Percentiles rank a stretch among this genome's conserved stretches.
Evolutionary conservation across 37 sponge, comb jelly and placozoan species (phyloP).

Genomic region (Lycopodina hypogea): DNA sequence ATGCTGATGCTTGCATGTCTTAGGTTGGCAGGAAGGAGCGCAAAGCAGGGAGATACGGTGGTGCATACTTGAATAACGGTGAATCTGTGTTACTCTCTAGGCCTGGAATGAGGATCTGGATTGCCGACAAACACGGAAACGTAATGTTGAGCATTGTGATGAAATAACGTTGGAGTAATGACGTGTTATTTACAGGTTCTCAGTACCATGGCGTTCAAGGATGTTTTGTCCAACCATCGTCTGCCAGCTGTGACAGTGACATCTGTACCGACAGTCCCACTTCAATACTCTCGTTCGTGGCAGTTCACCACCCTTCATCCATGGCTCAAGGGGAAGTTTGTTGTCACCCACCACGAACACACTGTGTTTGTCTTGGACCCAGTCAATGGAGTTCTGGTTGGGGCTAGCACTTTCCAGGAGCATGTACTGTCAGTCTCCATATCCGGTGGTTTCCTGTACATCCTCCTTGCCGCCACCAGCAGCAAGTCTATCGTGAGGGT

Average conservation of each 20-base stretch:
- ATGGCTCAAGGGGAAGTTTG: constrained; percentile 24
- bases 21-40: constrained; percentile 68
- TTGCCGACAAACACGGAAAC: constrained; percentile 48
- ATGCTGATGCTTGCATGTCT: background rate
- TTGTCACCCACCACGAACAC: constrained; percentile 34
- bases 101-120: constrained; percentile 76
- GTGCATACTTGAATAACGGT: constrained; percentile 29
- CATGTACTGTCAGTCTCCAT: constrained; percentile 16
- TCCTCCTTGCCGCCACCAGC: constrained; percentile 1
- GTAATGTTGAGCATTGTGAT: constrained; percentile 4
- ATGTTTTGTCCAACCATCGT: constrained; percentile 15
- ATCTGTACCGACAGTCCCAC: background rate
- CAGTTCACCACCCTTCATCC: constrained; percentile 41
- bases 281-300: constrained; percentile 7
- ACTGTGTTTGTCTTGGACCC: constrained; percentile 62
- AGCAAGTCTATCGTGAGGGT: constrained; percentile 25
- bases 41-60: constrained; percentile 70
- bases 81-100: constrained; percentile 43
- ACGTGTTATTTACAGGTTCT: constrained; percentile 35
- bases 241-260: constrained; percentile 17
- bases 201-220: constrained; percentile 46
- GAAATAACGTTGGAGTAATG: background rate
- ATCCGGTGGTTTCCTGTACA: constrained; percentile 30
- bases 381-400: constrained; percentile 8
- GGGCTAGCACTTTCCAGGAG: constrained; percentile 16